Base-by-base conservation (phyloP, 2,888 invertebrate species). In the Argynnis bischoffii region DNA sequence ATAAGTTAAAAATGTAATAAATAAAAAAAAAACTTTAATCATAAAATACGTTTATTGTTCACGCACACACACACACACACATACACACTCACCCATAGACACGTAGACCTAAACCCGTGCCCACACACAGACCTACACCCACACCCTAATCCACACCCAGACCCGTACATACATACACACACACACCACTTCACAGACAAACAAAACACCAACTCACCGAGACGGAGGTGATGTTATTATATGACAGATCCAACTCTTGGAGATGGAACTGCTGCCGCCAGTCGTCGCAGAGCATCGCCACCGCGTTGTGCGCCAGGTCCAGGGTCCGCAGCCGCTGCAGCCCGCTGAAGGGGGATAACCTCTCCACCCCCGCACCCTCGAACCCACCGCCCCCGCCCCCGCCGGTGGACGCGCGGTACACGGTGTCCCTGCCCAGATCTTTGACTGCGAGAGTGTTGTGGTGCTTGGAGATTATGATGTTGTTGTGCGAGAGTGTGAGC, bases 251-350 rank as follows among this genome's bases (percentile, higher is more conserved):
- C 6, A 83, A 60, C 0, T 18, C 16, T 0, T 53, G 6, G 5
- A 81, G 69, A 16, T 63, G 63, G 70, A 15, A 74, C 6, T 13
- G 13, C 13, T 35, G 11, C 6, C 55, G 54, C 74, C 77, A 74
- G 71, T 77, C 77, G 50, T 69, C 59, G 2, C 74, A 68, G 4
- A 82, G 63, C 0, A 55, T 1, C 0, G n/a, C 18, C 11, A 83
- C 63, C 3, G 15, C 56, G 63, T 84, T 84, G 47, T 71, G 48
- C 15, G 74, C 68, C 1, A 83, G 73, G 13, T 76, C 66, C 0
- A 81, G 64, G 1, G 55, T 13, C 11, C 47, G 55, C 26, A 82
- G 65, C 4, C 55, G 16, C 0, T 5, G 0, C 0, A 80, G 76
- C 0, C 68, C 73, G 6, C 72, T 54, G 67, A 82, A 78, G 1